Base-by-base conservation (phyloP, 2,888 invertebrate species). In the Hydroisotoma schaefferi region DNA sequence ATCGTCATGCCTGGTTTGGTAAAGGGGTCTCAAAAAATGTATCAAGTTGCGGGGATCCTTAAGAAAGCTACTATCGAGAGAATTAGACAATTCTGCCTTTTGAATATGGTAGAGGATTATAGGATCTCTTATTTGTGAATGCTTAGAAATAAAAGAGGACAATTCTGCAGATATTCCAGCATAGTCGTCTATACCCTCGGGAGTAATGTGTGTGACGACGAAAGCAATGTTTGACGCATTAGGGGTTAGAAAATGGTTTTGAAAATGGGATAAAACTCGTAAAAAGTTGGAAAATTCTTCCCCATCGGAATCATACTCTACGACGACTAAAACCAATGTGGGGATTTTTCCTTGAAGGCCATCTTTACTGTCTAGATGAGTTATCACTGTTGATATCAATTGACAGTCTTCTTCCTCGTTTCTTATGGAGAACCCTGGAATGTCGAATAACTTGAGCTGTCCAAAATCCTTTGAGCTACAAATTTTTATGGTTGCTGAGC, bases 151-250 rank as follows among this genome's bases (percentile, higher is more conserved):
- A 2, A 61, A 23, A 25, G 57, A 53, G 26, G 48, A 57, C 23
- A 61, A 18, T 22, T 61, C 46, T 12, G 20, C 20, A 10, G 46
- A 10, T 6, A 46, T 5, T 22, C 20, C 25, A 10, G 5, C 5
- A 3, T 6, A 22, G 5, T 46, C 20, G 3, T 46, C 44, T 15
- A 18, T 37, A 18, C 2, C 47, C 2, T 27, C 44, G 27, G 22
- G 20, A 27, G 33, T 46, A 28, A 44, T 55, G 40, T 67, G 63
- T 2, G 67, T 67, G 18, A 63, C 29, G 8, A 67, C 63, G 18
- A 67, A 67, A 20, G 63, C 46, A 49, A 63, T 58, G n/a, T 67
- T 63, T 5, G 67, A 53, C 43, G 57, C 40, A 23, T 60, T 60
- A 12, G 33, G 28, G 23, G 57, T 51, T 20, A 59, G 57, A 28